Conservation (phyloP, 2,888 invertebrate species). For the Phasia obesa region DNA sequence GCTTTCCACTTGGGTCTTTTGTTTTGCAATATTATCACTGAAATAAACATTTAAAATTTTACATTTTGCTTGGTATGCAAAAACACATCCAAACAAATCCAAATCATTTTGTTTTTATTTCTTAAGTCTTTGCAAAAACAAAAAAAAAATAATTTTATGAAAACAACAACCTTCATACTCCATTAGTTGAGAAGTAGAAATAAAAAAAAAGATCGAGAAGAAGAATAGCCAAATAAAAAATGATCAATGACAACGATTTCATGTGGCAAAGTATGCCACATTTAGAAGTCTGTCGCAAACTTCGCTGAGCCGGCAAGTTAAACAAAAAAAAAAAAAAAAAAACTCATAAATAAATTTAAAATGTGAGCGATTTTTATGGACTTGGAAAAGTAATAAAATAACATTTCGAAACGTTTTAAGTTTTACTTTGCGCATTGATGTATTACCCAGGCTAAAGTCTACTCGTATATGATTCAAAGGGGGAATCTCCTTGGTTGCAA, state of each 20-base stretch:
- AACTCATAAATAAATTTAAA: constrained; percentile 60
- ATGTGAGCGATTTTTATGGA: constrained; percentile 66
- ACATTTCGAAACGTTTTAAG: constrained; percentile 31
- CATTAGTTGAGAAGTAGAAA: constrained; percentile 57
- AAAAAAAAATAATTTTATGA: constrained; percentile 28
- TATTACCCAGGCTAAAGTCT: not conserved
- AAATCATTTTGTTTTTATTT: constrained; percentile 36
- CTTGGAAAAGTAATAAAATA: constrained; percentile 54
- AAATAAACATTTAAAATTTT: constrained; percentile 22
- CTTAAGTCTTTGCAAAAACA: constrained; percentile 23
- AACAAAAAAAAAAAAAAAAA: constrained; percentile 8
- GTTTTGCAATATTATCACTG: not conserved
- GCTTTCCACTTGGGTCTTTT: constrained; percentile 24
- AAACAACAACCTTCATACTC: constrained; percentile 56
- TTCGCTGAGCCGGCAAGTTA: constrained; percentile 32
- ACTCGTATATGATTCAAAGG: constrained; percentile 46
- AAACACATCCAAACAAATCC: constrained; percentile 20
- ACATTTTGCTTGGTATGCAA: constrained; percentile 43
- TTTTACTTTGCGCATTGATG: constrained; percentile 11
- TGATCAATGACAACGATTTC: constrained; percentile 66
- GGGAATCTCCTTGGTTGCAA: constrained; percentile 56
- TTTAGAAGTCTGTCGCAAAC: constrained; percentile 54
- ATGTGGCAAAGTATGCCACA: constrained; percentile 50
- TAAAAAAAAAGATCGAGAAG: constrained; percentile 7
- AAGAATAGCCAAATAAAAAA: constrained; percentile 48